These are phyloP conservation scores for Rana temporaria DNA, from an alignment of 2,113 vertebrate species.

Conservation along the genomic window DNA sequence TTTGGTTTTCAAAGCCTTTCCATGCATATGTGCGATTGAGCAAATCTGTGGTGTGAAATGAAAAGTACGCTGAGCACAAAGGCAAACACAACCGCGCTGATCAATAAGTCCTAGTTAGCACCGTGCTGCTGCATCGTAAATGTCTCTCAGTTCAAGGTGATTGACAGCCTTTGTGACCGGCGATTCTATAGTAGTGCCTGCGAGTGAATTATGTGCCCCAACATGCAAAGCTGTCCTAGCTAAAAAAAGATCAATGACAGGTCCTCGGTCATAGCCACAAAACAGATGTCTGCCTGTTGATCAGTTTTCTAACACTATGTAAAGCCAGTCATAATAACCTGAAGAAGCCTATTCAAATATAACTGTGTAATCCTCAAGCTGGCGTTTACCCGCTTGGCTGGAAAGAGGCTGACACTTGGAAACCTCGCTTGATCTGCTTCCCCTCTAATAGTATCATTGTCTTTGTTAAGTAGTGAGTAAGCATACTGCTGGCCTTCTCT, in stretches of 20 bases:
- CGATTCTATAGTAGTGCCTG: not conserved
- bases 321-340: constrained; percentile 46
- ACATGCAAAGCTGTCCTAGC: constrained; percentile 13
- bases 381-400: constrained; percentile 10
- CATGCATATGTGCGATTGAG: too few relatives aligned
- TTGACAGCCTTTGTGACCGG: not conserved
- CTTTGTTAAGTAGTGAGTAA: constrained; percentile 13
- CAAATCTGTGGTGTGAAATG: too few relatives aligned
- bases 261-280: constrained; percentile 12
- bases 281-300: constrained; percentile 51
- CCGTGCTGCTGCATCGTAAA: not conserved
- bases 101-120: too few relatives aligned
- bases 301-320: constrained; percentile 35
- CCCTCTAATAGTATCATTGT: not conserved
- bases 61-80: not conserved
- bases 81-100: too few relatives aligned
- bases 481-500: not conserved
- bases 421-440: constrained; percentile 8
- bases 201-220: constrained; percentile 5
- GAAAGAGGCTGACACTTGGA: constrained; percentile 14
- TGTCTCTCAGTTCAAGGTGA: not conserved
- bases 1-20: too few relatives aligned
- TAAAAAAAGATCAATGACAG: constrained; percentile 25
- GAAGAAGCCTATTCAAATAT: constrained; percentile 37
- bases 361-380: constrained; percentile 36